Evolutionary conservation across 1,140 invertebrate species (phyloP).

Genomic region (Elymnias hypermnestra): DNA sequence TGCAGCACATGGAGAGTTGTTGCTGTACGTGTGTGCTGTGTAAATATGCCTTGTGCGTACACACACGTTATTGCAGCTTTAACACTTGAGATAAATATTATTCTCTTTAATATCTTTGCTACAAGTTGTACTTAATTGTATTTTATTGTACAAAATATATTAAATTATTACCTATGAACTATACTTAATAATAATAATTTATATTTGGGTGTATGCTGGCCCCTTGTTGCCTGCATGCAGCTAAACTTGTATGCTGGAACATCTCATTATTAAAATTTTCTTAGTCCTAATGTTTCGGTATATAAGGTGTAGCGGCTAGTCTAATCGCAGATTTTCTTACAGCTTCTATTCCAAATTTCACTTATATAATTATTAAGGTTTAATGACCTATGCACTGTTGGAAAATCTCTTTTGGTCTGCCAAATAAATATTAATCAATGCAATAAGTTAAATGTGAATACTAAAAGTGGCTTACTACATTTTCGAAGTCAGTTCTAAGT

Average conservation of each 20-base stretch:
- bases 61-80: constrained; percentile 74
- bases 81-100: constrained; percentile 75
- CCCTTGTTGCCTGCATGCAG: constrained; percentile 65
- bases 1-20: constrained; percentile 70
- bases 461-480: constrained; percentile 71
- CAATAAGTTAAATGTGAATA: constrained; percentile 73
- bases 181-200: constrained; percentile 72
- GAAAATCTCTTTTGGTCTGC: constrained; percentile 76
- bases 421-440: constrained; percentile 69
- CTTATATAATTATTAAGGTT: constrained; percentile 66
- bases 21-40: constrained; percentile 70
- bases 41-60: constrained; percentile 75
- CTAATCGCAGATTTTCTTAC: constrained; percentile 76
- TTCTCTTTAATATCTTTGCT: constrained; percentile 78
- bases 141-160: constrained; percentile 78
- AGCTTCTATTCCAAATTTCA: constrained; percentile 74
- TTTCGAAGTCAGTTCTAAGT: constrained; percentile 72
- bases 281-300: constrained; percentile 73
- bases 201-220: constrained; percentile 74
- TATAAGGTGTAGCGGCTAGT: constrained; percentile 74
- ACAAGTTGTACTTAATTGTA: constrained; percentile 78
- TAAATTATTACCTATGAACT: constrained; percentile 75
- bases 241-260: constrained; percentile 72
- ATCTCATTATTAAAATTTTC: constrained; percentile 65
- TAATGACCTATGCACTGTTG: constrained; percentile 72